Evolutionary conservation across 2,113 vertebrate species (phyloP).

Genomic region (Dipodomys ordii): DNA sequence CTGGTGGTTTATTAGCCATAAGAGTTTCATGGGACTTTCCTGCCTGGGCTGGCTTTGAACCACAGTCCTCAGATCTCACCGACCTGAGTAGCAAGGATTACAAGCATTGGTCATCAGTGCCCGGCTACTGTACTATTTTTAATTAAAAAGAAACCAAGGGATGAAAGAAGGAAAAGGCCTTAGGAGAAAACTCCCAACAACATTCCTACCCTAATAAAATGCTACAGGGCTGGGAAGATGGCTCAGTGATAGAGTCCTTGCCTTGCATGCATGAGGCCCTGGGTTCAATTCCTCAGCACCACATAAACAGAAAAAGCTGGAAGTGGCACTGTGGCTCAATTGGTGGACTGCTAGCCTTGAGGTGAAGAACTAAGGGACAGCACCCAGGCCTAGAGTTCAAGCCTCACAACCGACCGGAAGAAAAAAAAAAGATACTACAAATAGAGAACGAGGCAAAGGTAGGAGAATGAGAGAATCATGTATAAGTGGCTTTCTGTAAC

Average conservation of each 20-base stretch:
- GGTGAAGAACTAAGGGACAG: too few relatives aligned
- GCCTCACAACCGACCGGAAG: too few relatives aligned
- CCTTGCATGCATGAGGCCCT: too few relatives aligned
- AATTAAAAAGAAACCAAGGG: conserved; percentile 48
- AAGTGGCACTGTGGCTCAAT: too few relatives aligned
- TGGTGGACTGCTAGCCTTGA: too few relatives aligned
- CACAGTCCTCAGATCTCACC: background rate
- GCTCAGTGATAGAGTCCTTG: too few relatives aligned
- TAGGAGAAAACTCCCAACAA: conserved; percentile 26
- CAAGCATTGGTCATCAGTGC: background rate
- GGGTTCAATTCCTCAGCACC: too few relatives aligned
- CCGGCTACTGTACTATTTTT: background rate
- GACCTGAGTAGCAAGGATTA: background rate
- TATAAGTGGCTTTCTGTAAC: background rate
- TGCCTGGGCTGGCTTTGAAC: background rate
- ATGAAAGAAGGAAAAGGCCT: background rate
- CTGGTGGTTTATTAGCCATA: too few relatives aligned
- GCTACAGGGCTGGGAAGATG: background rate
- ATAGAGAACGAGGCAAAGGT: conserved; percentile 33
- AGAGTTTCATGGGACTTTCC: too few relatives aligned
- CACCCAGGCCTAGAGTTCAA: too few relatives aligned
- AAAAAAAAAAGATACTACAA: background rate
- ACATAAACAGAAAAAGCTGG: too few relatives aligned
- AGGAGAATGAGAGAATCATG: background rate
- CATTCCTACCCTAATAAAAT: conserved; percentile 12